Conservation (phyloP, 2,888 invertebrate species). For the Orthonychiurus folsomi region DNA sequence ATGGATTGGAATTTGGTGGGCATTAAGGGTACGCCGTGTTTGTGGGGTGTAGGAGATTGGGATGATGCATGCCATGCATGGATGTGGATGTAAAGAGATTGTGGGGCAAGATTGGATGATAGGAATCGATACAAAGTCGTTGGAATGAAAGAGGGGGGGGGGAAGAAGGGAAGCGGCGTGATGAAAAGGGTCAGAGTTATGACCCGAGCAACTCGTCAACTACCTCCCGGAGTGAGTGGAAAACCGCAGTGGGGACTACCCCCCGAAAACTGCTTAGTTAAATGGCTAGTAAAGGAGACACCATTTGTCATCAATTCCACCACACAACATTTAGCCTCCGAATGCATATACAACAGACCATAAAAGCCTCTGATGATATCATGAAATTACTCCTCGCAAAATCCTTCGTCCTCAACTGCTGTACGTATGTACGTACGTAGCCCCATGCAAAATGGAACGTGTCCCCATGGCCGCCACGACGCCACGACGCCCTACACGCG, state of each 20-base stretch:
- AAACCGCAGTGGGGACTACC: slow-evolving; percentile 39
- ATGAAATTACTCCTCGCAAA: slow-evolving; percentile 32
- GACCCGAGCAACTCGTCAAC: slow-evolving; percentile 40
- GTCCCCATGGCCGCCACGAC: neutral
- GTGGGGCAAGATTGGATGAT: slow-evolving; percentile 14
- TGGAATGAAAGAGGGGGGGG: slow-evolving; percentile 14
- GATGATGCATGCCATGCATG: neutral
- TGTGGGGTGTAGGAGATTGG: too few relatives aligned
- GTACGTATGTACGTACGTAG: neutral
- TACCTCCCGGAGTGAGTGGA: slow-evolving; percentile 41
- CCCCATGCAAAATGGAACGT: neutral
- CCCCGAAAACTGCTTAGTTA: slow-evolving; percentile 39
- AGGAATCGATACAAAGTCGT: slow-evolving; percentile 25
- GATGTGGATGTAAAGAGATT: too few relatives aligned
- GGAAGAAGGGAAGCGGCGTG: slow-evolving; percentile 23
- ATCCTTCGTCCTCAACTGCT: neutral
- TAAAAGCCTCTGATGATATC: slow-evolving; percentile 41
- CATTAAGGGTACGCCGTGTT: too few relatives aligned
- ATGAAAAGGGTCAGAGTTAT: slow-evolving; percentile 40
- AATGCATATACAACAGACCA: slow-evolving; percentile 41
- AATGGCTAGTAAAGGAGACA: slow-evolving; percentile 42
- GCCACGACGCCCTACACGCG: too few relatives aligned
- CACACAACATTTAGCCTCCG: slow-evolving; percentile 41
- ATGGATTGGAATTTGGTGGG: too few relatives aligned
- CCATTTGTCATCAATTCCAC: slow-evolving; percentile 42